These are phyloP conservation scores for Phengaris alcon DNA, from an alignment of 2,888 invertebrate genomes.

Conservation along the genomic window DNA sequence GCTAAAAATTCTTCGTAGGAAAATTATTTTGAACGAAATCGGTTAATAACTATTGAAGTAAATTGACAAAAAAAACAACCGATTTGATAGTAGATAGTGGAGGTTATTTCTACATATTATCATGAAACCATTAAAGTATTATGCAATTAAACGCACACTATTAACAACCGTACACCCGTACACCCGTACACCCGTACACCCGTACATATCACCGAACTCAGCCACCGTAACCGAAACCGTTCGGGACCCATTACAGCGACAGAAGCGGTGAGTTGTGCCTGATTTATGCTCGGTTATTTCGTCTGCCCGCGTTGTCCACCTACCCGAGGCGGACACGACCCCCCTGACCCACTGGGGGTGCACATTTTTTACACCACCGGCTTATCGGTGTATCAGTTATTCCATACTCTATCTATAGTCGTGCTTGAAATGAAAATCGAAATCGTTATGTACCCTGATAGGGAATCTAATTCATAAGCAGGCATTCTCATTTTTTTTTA, in stretches of 20 bases:
- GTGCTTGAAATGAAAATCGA: background rate
- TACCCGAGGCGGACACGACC: slow-evolving; percentile 33
- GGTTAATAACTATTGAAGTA: no score
- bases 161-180: background rate
- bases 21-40: no score
- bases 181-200: background rate
- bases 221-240: slow-evolving; percentile 7
- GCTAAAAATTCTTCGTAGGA: no score
- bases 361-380: slow-evolving; percentile 30
- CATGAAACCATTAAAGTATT: background rate
- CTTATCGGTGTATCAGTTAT: background rate
- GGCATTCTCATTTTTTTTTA: no score
- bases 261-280: slow-evolving; percentile 51
- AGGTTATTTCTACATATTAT: background rate
- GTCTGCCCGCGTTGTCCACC: slow-evolving; percentile 54
- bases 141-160: background rate
- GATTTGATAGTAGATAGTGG: no score
- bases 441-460: no score
- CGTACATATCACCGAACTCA: background rate
- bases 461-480: no score
- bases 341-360: slow-evolving; percentile 32
- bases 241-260: slow-evolving; percentile 33
- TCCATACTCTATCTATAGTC: background rate
- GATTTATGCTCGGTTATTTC: slow-evolving; percentile 71
- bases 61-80: no score